Evolutionary conservation across 92 coral and sea anemone genomes (phyloP), one percentile per base, ranked within the genome.

Genomic region (Blastomussa wellsi): DNA sequence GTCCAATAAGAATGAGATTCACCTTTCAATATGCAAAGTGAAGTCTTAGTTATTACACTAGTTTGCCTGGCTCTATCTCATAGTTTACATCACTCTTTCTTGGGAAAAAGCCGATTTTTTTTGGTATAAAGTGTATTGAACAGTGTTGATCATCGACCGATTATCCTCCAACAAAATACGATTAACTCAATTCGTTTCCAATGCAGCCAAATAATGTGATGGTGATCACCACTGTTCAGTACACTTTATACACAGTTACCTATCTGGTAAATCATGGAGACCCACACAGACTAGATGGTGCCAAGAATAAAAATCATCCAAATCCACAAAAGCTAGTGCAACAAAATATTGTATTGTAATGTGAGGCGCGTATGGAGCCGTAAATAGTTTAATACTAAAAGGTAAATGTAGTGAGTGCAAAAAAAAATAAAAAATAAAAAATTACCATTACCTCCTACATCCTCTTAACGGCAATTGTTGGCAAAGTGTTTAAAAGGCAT

Each of bases 211-310:
- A n/a, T 74, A 74, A 74, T 29, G 57, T n/a, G 38, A 20, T 47
- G 60, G 55, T n/a, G 59, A 17, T 74, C 60, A 74, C 78, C 55
- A 74, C 78, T 48, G 59, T 47, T 74, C 78, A 47, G 59, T 74
- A 44, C 78, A 74, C 78, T 74, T 42, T 74, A 74, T 42, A 74
- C 78, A 74, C 78, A 48, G 57, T 33, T 38, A 74, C 60, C 78
- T 74, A 24, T 74, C 62, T 47, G 35, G 78, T 74, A 44, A 74
- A 74, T 74, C 41, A 74, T 44, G 60, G 78, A 74, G 55, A 38
- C 78, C 78, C 78, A 74, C 78, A 39, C 78, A 74, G 78, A 24
- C 78, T 13, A 74, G 78, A 44, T 72, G 76, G 49, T 72, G 76
- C 76, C 76, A n/a, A n/a, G n/a, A n/a, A n/a, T n/a, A n/a, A n/a